Evolutionary conservation across 2,888 invertebrate species (phyloP).

Genomic region (Blastobasis adustella): DNA sequence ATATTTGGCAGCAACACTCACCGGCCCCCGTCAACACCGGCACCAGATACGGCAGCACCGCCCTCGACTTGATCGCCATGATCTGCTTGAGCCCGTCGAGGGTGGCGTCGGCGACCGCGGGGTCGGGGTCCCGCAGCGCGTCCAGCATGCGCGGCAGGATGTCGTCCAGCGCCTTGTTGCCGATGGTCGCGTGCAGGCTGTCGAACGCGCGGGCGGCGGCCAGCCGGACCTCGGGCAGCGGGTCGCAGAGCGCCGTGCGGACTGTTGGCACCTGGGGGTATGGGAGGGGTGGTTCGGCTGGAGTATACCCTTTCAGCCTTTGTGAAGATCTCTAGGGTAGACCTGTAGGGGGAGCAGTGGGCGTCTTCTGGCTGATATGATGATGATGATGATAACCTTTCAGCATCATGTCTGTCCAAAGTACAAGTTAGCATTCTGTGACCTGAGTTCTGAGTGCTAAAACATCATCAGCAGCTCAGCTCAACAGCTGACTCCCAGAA

Average conservation of each 20-base stretch:
- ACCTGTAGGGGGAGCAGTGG: too few species aligned
- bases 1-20: background rate
- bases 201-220: constrained; percentile 98
- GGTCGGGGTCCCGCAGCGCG: constrained; percentile 82
- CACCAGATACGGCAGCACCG: constrained; percentile 96
- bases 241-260: constrained; percentile 95
- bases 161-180: constrained; percentile 95
- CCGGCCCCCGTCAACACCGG: constrained; percentile 66
- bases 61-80: constrained; percentile 96
- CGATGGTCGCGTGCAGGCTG: constrained; percentile 95
- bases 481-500: too few species aligned
- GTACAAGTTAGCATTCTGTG: too few species aligned
- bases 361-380: too few species aligned
- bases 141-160: constrained; percentile 94
- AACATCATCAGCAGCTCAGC: too few species aligned
- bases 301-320: too few species aligned
- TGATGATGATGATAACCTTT: too few species aligned
- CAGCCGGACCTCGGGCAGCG: constrained; percentile 91
- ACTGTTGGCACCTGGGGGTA: constrained; percentile 87
- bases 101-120: constrained; percentile 88
- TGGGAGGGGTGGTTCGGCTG: too few species aligned
- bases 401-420: too few species aligned
- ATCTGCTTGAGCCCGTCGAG: constrained; percentile 96
- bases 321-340: too few species aligned
- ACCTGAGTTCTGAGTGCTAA: too few species aligned